Base-by-base conservation (phyloP, 2,888 invertebrate species). In the Cheilosia impressa region DNA sequence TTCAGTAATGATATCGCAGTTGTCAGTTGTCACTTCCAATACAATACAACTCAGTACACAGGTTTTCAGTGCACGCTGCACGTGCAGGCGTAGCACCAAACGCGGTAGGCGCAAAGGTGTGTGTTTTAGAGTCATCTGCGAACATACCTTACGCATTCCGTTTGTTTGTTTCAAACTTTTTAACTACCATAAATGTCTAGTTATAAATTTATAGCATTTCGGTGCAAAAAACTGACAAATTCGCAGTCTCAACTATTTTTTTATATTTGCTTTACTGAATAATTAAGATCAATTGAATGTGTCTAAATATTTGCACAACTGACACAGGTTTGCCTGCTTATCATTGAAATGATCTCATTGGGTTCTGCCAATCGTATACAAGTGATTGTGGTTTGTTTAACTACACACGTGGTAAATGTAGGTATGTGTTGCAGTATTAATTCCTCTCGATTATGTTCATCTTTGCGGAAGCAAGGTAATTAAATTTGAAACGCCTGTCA, bases 251-350 rank as follows among this genome's bases (percentile, higher is more conserved):
- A 38, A 13, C 13, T 38, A 13, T 38, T 13, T 2, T 34, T 2
- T 1, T 10, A 10, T 10, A 2, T 19, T 50, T 34, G 4, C 47
- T 47, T 15, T 50, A 71, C n/a, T 52, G 22, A 52, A 50, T 50
- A 50, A 78, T 71, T 69, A 71, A 69, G 57, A 55, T 69, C 53
- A 62, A n/a, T 38, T 38, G 62, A 55, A 77, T 62, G 66, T 82
- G 77, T 77, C 62, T 77, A 66, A 77, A 82, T 62, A 55, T 66
- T 82, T 77, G 41, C 57, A 77, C 72, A 82, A 77, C 47, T 62
- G 76, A n/a, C 19, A 19, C 17, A 47, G 17, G 17, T 31, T 62
- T 24, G 19, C 3, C 19, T 19, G 24, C 15, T 17, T 34, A 5
- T 47, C 15, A 4, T 10, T 17, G 19, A 24, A 47, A 63, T 63